Evolutionary conservation across 2,888 invertebrate species (phyloP).

Genomic region (Trilocha varians): DNA sequence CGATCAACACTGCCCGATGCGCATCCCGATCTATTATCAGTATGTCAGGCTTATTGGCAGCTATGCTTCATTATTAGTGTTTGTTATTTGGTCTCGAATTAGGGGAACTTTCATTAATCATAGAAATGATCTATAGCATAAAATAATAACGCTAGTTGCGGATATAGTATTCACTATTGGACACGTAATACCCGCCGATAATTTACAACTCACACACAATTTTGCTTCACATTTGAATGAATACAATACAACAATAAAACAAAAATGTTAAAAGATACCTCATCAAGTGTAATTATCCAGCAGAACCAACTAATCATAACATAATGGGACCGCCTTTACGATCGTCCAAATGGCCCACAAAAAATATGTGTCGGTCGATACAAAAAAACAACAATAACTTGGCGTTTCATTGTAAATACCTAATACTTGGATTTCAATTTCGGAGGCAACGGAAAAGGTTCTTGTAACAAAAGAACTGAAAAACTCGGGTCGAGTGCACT

Average conservation of each 20-base stretch:
- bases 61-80: too few relatives aligned
- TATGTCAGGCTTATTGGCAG: too few relatives aligned
- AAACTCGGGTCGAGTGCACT: constrained; percentile 32
- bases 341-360: constrained; percentile 35
- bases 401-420: constrained; percentile 49
- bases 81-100: too few relatives aligned
- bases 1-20: too few relatives aligned
- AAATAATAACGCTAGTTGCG: too few relatives aligned
- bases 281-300: constrained; percentile 55
- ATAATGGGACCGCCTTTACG: constrained; percentile 50
- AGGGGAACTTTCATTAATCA: too few relatives aligned
- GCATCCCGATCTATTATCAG: too few relatives aligned
- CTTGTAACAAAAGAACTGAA: constrained; percentile 51
- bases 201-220: too few relatives aligned
- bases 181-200: too few relatives aligned
- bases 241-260: constrained; percentile 23
- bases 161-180: too few relatives aligned
- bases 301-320: constrained; percentile 47
- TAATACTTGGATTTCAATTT: constrained; percentile 38
- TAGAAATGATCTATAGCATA: too few relatives aligned
- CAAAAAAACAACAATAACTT: constrained; percentile 28
- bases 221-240: too few relatives aligned
- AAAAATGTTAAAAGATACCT: constrained; percentile 30
- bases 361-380: constrained; percentile 38
- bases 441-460: constrained; percentile 28